A percentile compares a stretch with the other conserved stretches of the same genome.
Evolutionary conservation across 2,888 invertebrate genomes (phyloP).

Genomic region (Epirrhoe alternata): DNA sequence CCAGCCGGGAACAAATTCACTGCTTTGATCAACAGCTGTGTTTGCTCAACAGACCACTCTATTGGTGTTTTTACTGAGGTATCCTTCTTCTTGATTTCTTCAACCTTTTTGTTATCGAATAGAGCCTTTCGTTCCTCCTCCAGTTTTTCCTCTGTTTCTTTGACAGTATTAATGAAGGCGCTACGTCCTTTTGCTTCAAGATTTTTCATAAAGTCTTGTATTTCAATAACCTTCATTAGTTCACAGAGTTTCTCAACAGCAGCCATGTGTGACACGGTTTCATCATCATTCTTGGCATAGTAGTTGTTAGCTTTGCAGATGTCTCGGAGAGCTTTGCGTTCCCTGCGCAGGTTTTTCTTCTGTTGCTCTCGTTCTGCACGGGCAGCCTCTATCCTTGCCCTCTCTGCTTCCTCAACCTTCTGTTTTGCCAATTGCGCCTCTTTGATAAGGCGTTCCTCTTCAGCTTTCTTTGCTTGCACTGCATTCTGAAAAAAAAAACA

Average conservation of each 20-base stretch:
- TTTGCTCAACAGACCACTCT: constrained; percentile 93
- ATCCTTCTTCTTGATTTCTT: constrained; percentile 77
- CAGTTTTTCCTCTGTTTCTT: constrained; percentile 89
- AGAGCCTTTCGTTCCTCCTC: constrained; percentile 90
- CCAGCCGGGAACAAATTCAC: constrained; percentile 98
- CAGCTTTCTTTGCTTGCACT: constrained; percentile 92
- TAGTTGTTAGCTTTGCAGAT: constrained; percentile 93
- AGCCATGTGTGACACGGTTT: constrained; percentile 93
- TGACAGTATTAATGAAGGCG: constrained; percentile 88
- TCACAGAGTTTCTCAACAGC: constrained; percentile 97
- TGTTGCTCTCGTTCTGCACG: constrained; percentile 94
- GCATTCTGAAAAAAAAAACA: constrained; percentile 84
- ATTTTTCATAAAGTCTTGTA: constrained; percentile 91
- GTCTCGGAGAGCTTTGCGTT: constrained; percentile 92
- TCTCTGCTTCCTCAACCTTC: constrained; percentile 92
- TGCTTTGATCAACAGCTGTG: constrained; percentile 97
- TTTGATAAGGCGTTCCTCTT: constrained; percentile 90
- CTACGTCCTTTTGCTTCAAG: constrained; percentile 87
- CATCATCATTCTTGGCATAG: constrained; percentile 88
- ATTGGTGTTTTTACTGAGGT: constrained; percentile 77
- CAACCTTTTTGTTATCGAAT: constrained; percentile 80
- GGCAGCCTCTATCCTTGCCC: constrained; percentile 91
- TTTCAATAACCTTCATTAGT: constrained; percentile 87
- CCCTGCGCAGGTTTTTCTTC: constrained; percentile 94
- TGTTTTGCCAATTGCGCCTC: constrained; percentile 91